These are phyloP conservation scores for Dasypogon diadema DNA, from an alignment of 2,888 invertebrate genomes.

Conservation along the genomic window DNA sequence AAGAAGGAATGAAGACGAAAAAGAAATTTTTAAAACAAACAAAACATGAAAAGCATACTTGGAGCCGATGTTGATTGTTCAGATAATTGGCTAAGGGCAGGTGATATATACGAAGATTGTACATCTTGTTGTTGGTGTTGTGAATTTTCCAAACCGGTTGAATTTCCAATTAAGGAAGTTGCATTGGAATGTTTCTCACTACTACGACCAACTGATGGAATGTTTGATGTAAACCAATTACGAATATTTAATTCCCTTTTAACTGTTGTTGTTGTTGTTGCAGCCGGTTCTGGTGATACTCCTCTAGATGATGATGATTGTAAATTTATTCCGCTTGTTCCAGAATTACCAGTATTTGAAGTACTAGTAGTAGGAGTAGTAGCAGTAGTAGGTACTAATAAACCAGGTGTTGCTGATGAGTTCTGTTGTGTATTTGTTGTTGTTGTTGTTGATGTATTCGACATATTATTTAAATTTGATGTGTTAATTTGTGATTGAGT, in stretches of 20 bases:
- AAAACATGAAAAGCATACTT: constrained; percentile 57
- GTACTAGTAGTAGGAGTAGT: too few relatives aligned
- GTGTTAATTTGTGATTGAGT: constrained; percentile 56
- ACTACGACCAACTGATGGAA: constrained; percentile 58
- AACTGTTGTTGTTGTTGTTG: constrained; percentile 55
- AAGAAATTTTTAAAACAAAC: constrained; percentile 51
- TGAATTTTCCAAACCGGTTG: constrained; percentile 60
- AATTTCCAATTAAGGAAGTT: constrained; percentile 60
- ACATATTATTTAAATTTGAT: constrained; percentile 42
- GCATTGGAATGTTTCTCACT: constrained; percentile 58
- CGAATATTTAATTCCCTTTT: constrained; percentile 62
- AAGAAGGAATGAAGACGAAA: background rate
- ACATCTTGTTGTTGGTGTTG: constrained; percentile 62
- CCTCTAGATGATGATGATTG: constrained; percentile 57
- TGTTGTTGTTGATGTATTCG: constrained; percentile 24
- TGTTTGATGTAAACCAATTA: constrained; percentile 63
- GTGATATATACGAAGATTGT: constrained; percentile 67
- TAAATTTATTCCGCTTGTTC: constrained; percentile 55
- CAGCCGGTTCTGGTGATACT: constrained; percentile 57
- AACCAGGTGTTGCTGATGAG: constrained; percentile 58
- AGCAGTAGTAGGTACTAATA: constrained; percentile 54
- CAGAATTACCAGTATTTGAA: constrained; percentile 50
- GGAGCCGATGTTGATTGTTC: constrained; percentile 58
- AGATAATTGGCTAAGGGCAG: constrained; percentile 62
- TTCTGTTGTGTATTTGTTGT: constrained; percentile 51